These are phyloP conservation scores for Palaemon carinicauda DNA, from an alignment of 1,140 invertebrate genomes.

Conservation along the genomic window DNA sequence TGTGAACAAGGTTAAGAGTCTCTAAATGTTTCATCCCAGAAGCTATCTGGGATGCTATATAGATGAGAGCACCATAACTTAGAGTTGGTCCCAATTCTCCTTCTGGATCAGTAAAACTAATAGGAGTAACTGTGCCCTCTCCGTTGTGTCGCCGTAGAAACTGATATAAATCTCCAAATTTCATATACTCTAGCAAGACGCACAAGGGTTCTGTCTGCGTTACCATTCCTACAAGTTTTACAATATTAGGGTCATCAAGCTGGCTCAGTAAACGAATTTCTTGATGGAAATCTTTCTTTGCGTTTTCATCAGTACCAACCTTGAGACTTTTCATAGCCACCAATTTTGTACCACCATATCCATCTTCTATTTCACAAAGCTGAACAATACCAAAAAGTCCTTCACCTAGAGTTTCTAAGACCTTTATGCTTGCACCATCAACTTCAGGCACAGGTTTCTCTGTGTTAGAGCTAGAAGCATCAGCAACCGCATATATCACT, in stretches of 20 bases:
- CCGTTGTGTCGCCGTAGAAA: slow-evolving; percentile 73
- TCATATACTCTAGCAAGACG: slow-evolving; percentile 58
- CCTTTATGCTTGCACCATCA: slow-evolving; percentile 76
- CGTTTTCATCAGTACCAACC: slow-evolving; percentile 64
- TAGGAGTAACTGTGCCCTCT: slow-evolving; percentile 67
- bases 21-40: slow-evolving; percentile 87
- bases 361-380: slow-evolving; percentile 56
- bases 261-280: slow-evolving; percentile 67
- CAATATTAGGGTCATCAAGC: slow-evolving; percentile 65
- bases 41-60: slow-evolving; percentile 78
- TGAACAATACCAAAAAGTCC: slow-evolving; percentile 80
- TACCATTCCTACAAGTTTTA: slow-evolving; percentile 56
- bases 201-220: slow-evolving; percentile 57
- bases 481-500: slow-evolving; percentile 66
- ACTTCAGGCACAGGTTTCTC: slow-evolving; percentile 72
- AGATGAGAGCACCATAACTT: slow-evolving; percentile 73
- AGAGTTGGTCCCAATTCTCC: slow-evolving; percentile 63
- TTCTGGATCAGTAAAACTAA: not conserved
- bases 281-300: slow-evolving; percentile 67
- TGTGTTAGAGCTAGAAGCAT: slow-evolving; percentile 54
- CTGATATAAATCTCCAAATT: slow-evolving; percentile 59
- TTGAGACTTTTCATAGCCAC: slow-evolving; percentile 68
- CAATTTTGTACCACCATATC: slow-evolving; percentile 62
- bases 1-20: slow-evolving; percentile 79
- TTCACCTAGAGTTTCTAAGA: slow-evolving; percentile 82